These are phyloP conservation scores for Atherix ibis DNA, from an alignment of 2,888 invertebrate genomes.

Conservation along the genomic window DNA sequence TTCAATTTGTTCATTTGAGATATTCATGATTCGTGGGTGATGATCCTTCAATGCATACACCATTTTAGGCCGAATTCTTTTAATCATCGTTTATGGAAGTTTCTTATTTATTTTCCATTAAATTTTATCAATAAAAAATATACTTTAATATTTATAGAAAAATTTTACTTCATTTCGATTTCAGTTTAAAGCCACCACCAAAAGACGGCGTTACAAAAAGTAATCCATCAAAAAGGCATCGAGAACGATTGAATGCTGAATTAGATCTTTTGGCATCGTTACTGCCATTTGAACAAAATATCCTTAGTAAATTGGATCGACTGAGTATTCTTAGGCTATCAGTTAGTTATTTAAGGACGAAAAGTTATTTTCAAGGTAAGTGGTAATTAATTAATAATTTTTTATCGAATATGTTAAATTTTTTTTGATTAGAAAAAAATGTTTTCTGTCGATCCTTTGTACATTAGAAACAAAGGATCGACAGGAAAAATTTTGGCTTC, in stretches of 20 bases:
- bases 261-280: slow-evolving; percentile 90
- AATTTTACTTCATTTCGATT: slow-evolving; percentile 19
- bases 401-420: too few species aligned
- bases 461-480: too few species aligned
- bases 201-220: slow-evolving; percentile 91
- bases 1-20: background rate
- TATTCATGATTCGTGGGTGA: too few species aligned
- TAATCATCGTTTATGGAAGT: too few species aligned
- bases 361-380: slow-evolving; percentile 99
- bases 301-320: slow-evolving; percentile 93
- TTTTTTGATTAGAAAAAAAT: too few species aligned
- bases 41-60: too few species aligned
- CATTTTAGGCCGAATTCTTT: too few species aligned
- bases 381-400: too few species aligned
- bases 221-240: slow-evolving; percentile 96
- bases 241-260: slow-evolving; percentile 95
- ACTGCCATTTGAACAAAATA: slow-evolving; percentile 93
- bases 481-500: too few species aligned
- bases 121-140: background rate
- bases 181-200: slow-evolving; percentile 84
- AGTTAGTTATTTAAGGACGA: slow-evolving; percentile 95
- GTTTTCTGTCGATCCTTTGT: too few species aligned
- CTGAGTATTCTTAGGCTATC: slow-evolving; percentile 93
- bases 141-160: background rate
- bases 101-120: too few species aligned